phyloP scores from a whole-genome alignment of 2,113 vertebrate species.

The Cichladusa arquata region DNA sequence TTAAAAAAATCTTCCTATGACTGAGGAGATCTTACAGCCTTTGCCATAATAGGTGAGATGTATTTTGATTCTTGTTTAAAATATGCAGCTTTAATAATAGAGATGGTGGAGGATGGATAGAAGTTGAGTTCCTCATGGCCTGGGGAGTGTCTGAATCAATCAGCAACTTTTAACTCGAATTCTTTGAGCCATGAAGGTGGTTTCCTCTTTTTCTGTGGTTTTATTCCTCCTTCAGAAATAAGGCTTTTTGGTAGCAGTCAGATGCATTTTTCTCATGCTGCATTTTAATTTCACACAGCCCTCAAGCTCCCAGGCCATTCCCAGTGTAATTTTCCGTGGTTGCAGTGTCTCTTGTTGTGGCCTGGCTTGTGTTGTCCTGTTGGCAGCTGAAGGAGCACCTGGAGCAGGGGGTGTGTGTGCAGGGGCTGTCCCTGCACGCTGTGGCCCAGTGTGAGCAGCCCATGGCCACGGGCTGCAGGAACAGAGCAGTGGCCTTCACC shows the following conservation, averaged over 20 bases:
- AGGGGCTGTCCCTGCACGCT: constrained; percentile 85
- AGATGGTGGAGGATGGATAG: neutral
- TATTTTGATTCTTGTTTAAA: neutral
- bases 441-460: constrained; percentile 82
- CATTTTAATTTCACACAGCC: neutral
- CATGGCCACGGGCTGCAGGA: constrained; percentile 85
- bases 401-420: constrained; percentile 83
- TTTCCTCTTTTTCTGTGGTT: neutral
- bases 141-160: neutral
- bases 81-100: neutral
- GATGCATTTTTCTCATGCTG: neutral
- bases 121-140: neutral
- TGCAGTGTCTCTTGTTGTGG: neutral
- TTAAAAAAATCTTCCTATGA: neutral
- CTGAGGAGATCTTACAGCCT: neutral
- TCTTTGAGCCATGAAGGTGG: neutral
- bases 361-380: neutral
- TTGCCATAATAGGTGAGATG: constrained; percentile 21
- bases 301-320: neutral
- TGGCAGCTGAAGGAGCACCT: constrained; percentile 77
- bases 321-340: rapidly evolving
- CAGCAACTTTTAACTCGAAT: neutral
- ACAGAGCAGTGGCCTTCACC: constrained; percentile 84
- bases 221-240: neutral
- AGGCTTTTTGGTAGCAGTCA: neutral